Percentiles rank a stretch among this genome's conserved stretches.
Conservation (phyloP, 2,113 vertebrate genomes). For the Machaerirhynchus nigripectus region DNA sequence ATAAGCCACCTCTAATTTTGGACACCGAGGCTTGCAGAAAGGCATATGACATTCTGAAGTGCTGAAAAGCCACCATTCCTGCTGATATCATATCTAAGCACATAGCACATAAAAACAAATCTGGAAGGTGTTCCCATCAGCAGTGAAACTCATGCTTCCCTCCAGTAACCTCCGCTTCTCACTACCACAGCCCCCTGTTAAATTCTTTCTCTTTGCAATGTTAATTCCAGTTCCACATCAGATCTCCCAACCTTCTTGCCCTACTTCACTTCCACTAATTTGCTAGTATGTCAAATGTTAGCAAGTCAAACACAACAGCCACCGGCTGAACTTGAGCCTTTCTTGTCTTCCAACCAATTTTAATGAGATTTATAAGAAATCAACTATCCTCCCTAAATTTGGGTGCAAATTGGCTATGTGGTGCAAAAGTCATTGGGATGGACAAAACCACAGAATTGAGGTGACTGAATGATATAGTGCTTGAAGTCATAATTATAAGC, state of each 20-base stretch:
- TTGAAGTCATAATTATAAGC: background rate
- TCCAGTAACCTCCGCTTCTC: background rate
- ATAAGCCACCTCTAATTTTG: background rate
- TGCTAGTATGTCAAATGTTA: background rate
- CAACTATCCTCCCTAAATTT: background rate
- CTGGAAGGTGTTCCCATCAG: background rate
- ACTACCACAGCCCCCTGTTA: background rate
- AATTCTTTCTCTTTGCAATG: background rate
- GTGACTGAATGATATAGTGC: background rate
- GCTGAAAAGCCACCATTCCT: background rate
- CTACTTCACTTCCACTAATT: background rate
- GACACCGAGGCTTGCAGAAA: background rate
- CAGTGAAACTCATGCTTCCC: background rate
- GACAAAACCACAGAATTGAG: background rate
- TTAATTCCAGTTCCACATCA: background rate
- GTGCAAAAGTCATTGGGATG: background rate
- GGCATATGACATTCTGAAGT: background rate
- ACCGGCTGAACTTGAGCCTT: background rate
- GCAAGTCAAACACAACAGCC: background rate
- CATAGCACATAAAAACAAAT: background rate
- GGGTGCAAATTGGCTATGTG: background rate
- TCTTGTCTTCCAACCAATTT: background rate
- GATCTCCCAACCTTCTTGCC: background rate
- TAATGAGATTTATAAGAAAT: background rate
- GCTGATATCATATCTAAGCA: background rate